These are phyloP conservation scores for Chiloscyllium plagiosum DNA, from an alignment of 2,113 vertebrate genomes.

Conservation along the genomic window DNA sequence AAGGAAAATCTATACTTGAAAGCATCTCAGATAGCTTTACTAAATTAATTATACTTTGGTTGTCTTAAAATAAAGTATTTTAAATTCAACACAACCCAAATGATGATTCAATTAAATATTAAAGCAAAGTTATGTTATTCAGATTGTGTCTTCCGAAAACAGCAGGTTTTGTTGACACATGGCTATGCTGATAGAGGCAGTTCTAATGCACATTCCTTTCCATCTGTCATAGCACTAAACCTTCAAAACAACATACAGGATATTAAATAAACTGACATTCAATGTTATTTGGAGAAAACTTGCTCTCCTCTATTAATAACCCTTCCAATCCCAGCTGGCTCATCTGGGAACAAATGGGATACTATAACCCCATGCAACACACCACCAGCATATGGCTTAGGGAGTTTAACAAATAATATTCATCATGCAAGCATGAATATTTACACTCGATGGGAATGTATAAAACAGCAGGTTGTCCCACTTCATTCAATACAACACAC, in stretches of 20 bases:
- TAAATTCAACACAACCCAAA: not conserved
- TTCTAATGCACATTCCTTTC: slow-evolving; percentile 30
- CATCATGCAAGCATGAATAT: slow-evolving; percentile 60
- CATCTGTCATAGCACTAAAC: slow-evolving; percentile 43
- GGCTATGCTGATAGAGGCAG: not conserved
- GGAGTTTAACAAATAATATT: slow-evolving; percentile 52
- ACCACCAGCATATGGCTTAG: slow-evolving; percentile 45
- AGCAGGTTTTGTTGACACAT: slow-evolving; percentile 17
- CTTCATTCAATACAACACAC: slow-evolving; percentile 55
- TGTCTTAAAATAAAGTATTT: not conserved
- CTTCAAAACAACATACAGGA: slow-evolving; percentile 49
- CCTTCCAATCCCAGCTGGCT: slow-evolving; percentile 45
- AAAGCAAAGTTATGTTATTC: not conserved
- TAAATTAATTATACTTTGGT: not conserved
- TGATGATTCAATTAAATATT: not conserved
- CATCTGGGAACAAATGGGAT: slow-evolving; percentile 46
- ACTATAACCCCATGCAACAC: slow-evolving; percentile 34
- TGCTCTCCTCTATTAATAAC: slow-evolving; percentile 50
- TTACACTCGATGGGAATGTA: slow-evolving; percentile 53
- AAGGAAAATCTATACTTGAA: not conserved
- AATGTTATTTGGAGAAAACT: slow-evolving; percentile 49
- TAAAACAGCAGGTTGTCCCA: slow-evolving; percentile 46
- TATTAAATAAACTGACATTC: slow-evolving; percentile 51
- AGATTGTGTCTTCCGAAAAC: not conserved
- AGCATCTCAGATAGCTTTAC: not conserved